Evolutionary conservation across 1,140 invertebrate species (phyloP).

Genomic region (Temnothorax nylanderi): DNA sequence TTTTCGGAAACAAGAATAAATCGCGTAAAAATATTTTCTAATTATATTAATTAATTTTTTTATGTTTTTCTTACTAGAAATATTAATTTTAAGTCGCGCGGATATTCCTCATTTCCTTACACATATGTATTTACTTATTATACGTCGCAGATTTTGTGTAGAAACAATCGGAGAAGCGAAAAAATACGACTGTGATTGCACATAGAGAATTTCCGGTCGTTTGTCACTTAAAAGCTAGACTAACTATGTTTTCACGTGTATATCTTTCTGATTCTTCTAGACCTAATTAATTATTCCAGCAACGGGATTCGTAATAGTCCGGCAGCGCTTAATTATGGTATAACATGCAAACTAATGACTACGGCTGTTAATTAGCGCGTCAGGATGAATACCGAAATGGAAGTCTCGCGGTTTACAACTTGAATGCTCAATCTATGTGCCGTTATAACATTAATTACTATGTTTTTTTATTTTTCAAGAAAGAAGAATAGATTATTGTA

Average conservation of each 20-base stretch:
- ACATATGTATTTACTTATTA: neutral
- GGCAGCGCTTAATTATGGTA: constrained; percentile 53
- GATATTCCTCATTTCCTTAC: neutral
- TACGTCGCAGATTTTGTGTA: neutral
- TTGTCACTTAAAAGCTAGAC: neutral
- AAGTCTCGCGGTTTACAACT: constrained; percentile 6
- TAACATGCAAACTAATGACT: constrained; percentile 51
- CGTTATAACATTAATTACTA: constrained; percentile 50
- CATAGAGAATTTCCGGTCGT: constrained; percentile 40
- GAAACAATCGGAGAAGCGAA: neutral
- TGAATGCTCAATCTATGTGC: constrained; percentile 38
- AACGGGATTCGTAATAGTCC: constrained; percentile 47
- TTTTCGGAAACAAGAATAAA: constrained; percentile 49
- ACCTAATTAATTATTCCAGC: constrained; percentile 65
- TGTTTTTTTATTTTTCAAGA: neutral
- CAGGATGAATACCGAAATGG: constrained; percentile 28
- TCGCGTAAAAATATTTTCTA: neutral
- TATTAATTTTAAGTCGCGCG: neutral
- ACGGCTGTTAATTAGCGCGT: constrained; percentile 60
- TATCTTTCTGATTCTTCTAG: neutral
- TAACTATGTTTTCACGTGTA: constrained; percentile 32
- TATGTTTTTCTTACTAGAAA: neutral
- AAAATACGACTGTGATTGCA: constrained; percentile 20
- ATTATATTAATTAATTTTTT: constrained; percentile 17
- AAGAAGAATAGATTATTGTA: neutral